These are phyloP conservation scores for Syrphus vitripennis DNA, from an alignment of 2,888 invertebrate species.

Conservation along the genomic window DNA sequence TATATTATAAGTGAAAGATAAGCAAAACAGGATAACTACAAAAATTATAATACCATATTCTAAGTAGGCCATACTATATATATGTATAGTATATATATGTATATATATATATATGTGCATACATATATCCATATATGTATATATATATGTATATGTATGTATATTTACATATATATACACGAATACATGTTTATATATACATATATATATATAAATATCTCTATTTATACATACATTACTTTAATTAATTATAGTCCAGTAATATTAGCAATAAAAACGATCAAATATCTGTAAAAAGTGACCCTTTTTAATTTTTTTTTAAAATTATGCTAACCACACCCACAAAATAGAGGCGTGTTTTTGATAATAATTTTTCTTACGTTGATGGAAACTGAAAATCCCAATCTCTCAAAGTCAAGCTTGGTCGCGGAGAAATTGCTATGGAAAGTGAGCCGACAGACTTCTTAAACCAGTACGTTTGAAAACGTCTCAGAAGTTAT, in stretches of 20 bases:
- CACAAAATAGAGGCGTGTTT: no score
- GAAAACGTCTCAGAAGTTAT: no score
- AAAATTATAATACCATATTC: slow-evolving; percentile 50
- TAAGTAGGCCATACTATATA: slow-evolving; percentile 48
- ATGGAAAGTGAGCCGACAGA: no score
- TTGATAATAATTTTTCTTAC: no score
- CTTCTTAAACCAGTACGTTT: no score
- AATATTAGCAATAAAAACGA: slow-evolving; percentile 1
- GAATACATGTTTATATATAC: not conserved
- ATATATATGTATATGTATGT: not conserved
- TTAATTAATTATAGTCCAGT: slow-evolving; percentile 5
- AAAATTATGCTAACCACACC: no score
- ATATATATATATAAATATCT: not conserved
- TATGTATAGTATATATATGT: not conserved
- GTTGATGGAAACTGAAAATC: no score
- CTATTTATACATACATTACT: slow-evolving; percentile 5
- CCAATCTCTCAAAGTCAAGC: no score
- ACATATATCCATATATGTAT: not conserved
- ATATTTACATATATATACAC: not conserved
- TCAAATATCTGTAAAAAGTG: not conserved
- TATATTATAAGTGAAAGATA: not conserved
- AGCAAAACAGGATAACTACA: not conserved
- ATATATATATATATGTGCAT: not conserved
- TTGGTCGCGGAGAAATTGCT: no score
- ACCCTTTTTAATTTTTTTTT: no score